phyloP scores from a whole-genome alignment of 2,113 vertebrate species.

The Amblyopsis rosae region DNA sequence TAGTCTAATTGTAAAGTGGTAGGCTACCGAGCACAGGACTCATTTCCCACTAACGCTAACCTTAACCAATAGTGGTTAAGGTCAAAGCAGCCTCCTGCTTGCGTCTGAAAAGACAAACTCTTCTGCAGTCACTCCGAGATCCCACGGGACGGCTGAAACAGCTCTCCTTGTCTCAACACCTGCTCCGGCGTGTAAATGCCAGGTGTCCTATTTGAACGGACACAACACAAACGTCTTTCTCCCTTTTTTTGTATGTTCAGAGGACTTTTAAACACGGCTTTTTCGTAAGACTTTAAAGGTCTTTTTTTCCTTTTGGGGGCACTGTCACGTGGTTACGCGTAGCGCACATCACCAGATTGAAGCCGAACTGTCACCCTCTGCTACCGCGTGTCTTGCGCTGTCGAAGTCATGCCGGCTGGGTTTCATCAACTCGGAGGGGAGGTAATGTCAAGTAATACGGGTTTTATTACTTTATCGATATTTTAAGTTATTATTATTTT shows the following conservation, averaged over 20 bases:
- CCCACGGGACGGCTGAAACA: conserved; percentile 5
- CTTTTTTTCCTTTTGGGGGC: conserved; percentile 33
- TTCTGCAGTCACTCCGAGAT: conserved; percentile 45
- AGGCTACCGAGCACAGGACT: no score
- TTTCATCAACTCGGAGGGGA: conserved; percentile 80
- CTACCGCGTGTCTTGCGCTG: conserved; percentile 38
- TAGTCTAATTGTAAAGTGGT: no score
- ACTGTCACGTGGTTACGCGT: conserved; percentile 42
- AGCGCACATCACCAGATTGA: conserved; percentile 32
- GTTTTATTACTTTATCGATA: not conserved
- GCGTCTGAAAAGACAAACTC: conserved; percentile 49
- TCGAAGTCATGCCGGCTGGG: conserved; percentile 74
- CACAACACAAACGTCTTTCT: conserved; percentile 44
- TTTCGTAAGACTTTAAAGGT: not conserved
- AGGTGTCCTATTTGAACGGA: conserved; percentile 45
- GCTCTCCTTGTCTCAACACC: no score
- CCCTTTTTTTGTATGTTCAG: conserved; percentile 24
- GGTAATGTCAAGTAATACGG: conserved; percentile 51
- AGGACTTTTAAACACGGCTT: not conserved
- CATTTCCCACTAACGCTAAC: no score
- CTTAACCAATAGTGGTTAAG: conserved; percentile 67
- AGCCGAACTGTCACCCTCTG: conserved; percentile 46
- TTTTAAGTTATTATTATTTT: not conserved
- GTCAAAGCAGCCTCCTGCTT: conserved; percentile 57
- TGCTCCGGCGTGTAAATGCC: conserved; percentile 37